Evolutionary conservation across 2,113 vertebrate species (phyloP).

Genomic region (Crotalus horridus): DNA sequence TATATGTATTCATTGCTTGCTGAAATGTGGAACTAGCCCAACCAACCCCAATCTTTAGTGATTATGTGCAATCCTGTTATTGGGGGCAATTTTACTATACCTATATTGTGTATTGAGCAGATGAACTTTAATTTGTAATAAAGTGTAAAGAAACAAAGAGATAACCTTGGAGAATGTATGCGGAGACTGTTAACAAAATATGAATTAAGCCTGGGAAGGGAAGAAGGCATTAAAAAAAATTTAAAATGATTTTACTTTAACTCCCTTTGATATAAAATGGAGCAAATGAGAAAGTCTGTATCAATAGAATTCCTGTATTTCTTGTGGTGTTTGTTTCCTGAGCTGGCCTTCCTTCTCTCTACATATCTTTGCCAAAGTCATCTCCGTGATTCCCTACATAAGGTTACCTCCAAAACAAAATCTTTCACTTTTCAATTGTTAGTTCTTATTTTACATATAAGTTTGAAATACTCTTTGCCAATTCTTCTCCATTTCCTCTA

Average conservation of each 20-base stretch:
- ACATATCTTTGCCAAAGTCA: not conserved
- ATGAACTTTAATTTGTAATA: not conserved
- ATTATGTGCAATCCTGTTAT: not conserved
- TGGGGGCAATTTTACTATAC: not conserved
- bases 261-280: not conserved
- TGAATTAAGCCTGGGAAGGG: not conserved
- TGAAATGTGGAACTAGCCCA: not conserved
- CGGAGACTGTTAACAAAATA: not conserved
- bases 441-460: not conserved
- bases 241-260: not conserved
- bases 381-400: not conserved
- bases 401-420: not conserved
- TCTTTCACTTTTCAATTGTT: not conserved
- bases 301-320: not conserved
- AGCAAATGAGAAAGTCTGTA: not conserved
- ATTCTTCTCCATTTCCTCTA: not conserved
- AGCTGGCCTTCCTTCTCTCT: not conserved
- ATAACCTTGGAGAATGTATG: not conserved
- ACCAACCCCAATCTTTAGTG: not conserved
- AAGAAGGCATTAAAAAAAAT: not conserved
- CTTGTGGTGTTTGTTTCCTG: not conserved
- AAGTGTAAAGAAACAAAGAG: not conserved
- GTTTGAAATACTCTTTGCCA: not conserved
- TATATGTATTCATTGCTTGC: not conserved
- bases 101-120: not conserved